Conservation (phyloP, 2,113 vertebrate genomes). For the Amphiprion ocellaris region DNA sequence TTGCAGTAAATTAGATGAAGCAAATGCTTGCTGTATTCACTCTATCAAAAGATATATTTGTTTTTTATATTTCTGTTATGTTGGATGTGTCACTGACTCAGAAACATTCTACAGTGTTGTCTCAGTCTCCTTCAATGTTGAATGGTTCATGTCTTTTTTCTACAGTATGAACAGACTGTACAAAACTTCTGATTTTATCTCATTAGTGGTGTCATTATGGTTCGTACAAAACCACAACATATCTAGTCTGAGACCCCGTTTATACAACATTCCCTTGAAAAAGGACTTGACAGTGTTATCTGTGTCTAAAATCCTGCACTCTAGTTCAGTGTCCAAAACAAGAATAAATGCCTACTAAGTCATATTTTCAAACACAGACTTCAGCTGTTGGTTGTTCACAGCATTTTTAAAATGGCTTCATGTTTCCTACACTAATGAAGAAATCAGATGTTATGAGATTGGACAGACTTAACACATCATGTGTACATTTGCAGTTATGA, state of each 20-base stretch:
- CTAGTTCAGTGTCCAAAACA: neutral
- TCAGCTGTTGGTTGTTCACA: neutral
- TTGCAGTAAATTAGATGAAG: slow-evolving; percentile 13
- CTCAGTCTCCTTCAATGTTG: slow-evolving; percentile 6
- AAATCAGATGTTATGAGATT: slow-evolving; percentile 18
- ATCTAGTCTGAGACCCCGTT: no score
- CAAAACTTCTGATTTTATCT: neutral
- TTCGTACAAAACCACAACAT: neutral
- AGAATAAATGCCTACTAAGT: neutral
- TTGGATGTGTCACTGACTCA: neutral
- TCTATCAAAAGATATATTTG: neutral
- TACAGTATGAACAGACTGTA: slow-evolving; percentile 4
- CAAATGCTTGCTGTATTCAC: neutral
- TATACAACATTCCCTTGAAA: no score
- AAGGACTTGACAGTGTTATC: neutral
- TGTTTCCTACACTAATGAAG: slow-evolving; percentile 8
- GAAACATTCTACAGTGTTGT: neutral
- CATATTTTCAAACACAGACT: neutral
- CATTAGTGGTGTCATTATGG: neutral
- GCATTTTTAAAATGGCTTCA: neutral
- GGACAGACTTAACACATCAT: slow-evolving; percentile 42
- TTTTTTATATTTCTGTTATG: slow-evolving; percentile 4
- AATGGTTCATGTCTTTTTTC: neutral
- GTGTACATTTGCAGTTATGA: slow-evolving; percentile 44
- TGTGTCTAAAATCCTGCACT: neutral